Evolutionary conservation across 1,140 invertebrate genomes (phyloP).

Genomic region (Alviniconcha marisindica): DNA sequence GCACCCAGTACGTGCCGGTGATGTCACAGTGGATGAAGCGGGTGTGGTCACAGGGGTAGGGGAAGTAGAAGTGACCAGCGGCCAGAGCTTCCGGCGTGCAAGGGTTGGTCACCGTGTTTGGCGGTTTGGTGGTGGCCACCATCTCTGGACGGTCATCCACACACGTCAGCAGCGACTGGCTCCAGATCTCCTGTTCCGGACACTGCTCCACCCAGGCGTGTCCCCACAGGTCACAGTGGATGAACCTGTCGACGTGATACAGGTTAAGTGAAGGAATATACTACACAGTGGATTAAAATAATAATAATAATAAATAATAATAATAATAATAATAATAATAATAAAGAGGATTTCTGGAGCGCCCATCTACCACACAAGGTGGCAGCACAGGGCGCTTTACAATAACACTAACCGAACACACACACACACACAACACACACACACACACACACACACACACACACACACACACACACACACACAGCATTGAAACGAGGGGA

Average conservation of each 20-base stretch:
- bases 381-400: no score
- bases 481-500: no score
- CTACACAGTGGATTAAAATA: slow-evolving; percentile 61
- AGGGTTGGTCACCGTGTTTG: slow-evolving; percentile 24
- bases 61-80: slow-evolving; percentile 32
- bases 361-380: no score
- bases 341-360: no score
- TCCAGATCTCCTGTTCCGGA: slow-evolving; percentile 44
- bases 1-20: slow-evolving; percentile 44
- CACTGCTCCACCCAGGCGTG: slow-evolving; percentile 54
- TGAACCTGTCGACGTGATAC: no score
- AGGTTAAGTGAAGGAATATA: no score
- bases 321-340: no score
- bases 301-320: no score
- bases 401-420: no score
- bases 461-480: not conserved
- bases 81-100: not conserved
- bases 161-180: slow-evolving; percentile 46
- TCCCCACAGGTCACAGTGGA: slow-evolving; percentile 60
- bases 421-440: slow-evolving; percentile 3
- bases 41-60: slow-evolving; percentile 47
- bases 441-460: not conserved
- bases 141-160: slow-evolving; percentile 30
- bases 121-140: not conserved
- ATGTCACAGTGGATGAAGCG: slow-evolving; percentile 53